A percentile compares a stretch with the other conserved stretches of the same genome.
Evolutionary conservation across 1,140 invertebrate genomes (phyloP).

Genomic region (Argopecten irradians): DNA sequence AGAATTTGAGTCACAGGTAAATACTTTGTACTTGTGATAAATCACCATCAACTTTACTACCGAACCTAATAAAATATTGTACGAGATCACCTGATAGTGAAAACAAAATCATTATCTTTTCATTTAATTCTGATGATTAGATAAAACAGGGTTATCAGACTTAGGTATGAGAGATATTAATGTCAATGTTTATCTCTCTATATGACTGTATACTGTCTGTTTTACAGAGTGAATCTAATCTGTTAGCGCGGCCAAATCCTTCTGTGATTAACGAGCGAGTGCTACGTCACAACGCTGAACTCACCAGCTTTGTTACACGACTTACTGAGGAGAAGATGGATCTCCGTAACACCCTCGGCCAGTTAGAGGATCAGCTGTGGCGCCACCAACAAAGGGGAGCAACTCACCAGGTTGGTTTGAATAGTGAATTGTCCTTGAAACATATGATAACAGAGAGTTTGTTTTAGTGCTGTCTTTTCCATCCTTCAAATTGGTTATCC

Average conservation of each 20-base stretch:
- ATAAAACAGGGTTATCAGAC: neutral
- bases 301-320: conserved; percentile 62
- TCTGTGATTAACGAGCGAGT: conserved; percentile 60
- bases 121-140: neutral
- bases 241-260: conserved; percentile 37
- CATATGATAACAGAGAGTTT: no score
- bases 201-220: neutral
- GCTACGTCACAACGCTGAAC: conserved; percentile 66
- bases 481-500: no score
- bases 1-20: conserved; percentile 47
- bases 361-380: conserved; percentile 67
- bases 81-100: neutral
- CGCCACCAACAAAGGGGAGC: conserved; percentile 57
- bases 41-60: neutral
- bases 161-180: neutral
- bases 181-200: neutral
- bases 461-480: no score
- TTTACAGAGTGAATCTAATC: conserved; percentile 31
- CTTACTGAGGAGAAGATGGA: conserved; percentile 70
- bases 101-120: neutral
- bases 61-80: neutral
- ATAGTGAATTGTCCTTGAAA: no score
- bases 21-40: neutral
- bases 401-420: conserved; percentile 50
- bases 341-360: conserved; percentile 60